phyloP scores from a whole-genome alignment of 2,888 invertebrate genomes.

The Venusia cambrica region DNA sequence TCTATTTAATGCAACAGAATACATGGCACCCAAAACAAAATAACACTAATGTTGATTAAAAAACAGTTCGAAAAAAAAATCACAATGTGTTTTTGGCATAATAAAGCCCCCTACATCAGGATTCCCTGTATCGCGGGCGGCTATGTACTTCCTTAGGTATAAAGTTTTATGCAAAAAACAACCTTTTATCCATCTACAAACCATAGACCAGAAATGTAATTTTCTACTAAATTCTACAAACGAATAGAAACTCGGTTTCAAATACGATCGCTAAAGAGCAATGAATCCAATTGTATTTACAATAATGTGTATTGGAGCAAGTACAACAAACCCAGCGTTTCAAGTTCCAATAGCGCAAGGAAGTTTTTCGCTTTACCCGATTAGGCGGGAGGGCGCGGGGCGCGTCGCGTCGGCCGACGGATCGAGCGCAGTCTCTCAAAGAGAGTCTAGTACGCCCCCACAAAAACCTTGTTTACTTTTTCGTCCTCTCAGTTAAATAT shows the following conservation, averaged over 20 bases:
- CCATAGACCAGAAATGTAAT: too few species aligned
- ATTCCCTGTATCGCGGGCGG: too few species aligned
- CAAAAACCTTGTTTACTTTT: constrained; percentile 61
- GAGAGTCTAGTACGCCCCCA: constrained; percentile 34
- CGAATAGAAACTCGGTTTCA: constrained; percentile 5
- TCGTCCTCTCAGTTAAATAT: constrained; percentile 56
- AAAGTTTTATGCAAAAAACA: too few species aligned
- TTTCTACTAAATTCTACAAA: constrained; percentile 1
- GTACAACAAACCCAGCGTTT: constrained; percentile 26
- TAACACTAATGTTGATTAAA: too few species aligned
- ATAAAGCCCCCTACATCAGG: too few species aligned
- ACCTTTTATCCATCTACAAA: too few species aligned
- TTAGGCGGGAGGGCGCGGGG: constrained; percentile 40
- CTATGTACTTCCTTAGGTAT: too few species aligned
- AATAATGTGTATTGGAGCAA: constrained; percentile 19
- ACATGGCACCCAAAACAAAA: too few species aligned
- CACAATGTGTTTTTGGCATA: too few species aligned
- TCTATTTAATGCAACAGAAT: too few species aligned
- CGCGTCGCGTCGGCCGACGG: constrained; percentile 32
- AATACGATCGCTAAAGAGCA: constrained; percentile 14
- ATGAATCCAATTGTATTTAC: constrained; percentile 21
- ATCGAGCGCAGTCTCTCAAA: constrained; percentile 39
- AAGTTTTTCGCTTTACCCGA: constrained; percentile 51
- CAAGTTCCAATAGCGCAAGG: constrained; percentile 40
- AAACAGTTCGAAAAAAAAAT: too few species aligned